Conservation (phyloP, 2,113 vertebrate species). For the Megaleporinus macrocephalus region DNA sequence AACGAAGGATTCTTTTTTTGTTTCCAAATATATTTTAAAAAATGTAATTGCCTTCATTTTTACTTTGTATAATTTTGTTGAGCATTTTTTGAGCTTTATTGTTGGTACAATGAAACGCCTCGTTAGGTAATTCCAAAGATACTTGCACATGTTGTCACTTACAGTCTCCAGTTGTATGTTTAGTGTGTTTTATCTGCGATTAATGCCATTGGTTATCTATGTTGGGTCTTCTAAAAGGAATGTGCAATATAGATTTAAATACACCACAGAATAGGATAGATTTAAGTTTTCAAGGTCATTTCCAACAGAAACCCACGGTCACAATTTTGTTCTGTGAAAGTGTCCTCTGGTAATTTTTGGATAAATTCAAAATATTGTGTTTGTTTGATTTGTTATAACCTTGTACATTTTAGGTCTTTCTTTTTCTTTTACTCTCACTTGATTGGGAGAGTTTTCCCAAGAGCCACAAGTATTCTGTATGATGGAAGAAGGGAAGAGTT, state of each 20-base stretch:
- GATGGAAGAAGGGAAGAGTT: constrained; percentile 28
- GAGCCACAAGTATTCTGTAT: not conserved
- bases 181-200: constrained; percentile 38
- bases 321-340: not conserved
- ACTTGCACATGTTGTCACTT: constrained; percentile 42
- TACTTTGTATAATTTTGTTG: not conserved
- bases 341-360: not conserved
- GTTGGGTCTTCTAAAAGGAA: constrained; percentile 32
- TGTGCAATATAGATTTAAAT: constrained; percentile 51
- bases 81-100: constrained; percentile 27
- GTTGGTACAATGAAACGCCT: constrained; percentile 49
- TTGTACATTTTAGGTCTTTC: constrained; percentile 10
- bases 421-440: constrained; percentile 9
- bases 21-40: constrained; percentile 5
- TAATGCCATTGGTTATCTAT: constrained; percentile 40
- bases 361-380: not conserved
- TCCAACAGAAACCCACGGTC: not conserved
- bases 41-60: constrained; percentile 7
- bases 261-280: not conserved
- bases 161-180: constrained; percentile 41
- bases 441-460: not conserved
- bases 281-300: constrained; percentile 16
- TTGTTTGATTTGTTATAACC: constrained; percentile 3
- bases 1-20: constrained; percentile 16
- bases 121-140: constrained; percentile 56